Evolutionary conservation across 2,797 vertebrate genomes (phyloP), one percentile per base, ranked within the genome.

Genomic region (Alauda arvensis): DNA sequence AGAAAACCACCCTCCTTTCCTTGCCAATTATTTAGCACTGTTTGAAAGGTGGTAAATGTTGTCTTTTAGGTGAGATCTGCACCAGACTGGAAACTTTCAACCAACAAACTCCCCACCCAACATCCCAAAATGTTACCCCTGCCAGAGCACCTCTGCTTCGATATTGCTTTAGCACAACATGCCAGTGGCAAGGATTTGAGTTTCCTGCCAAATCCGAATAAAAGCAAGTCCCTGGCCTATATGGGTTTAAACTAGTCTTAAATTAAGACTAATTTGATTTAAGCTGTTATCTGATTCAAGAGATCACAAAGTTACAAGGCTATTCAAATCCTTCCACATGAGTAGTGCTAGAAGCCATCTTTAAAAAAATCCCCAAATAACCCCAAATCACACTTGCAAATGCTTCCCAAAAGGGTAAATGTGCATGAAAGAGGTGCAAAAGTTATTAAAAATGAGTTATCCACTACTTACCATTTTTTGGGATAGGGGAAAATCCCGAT

Each of bases 401-500:
- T 5, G 6, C 40, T 51, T 7, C 57, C 34, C 59, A 21, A 33
- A 79, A 68, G 43, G 40, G 40, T 34, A 77, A 83, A 71, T 14
- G 51, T 0, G 55, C n/a, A 57, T 82, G 48, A 40, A 76, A 83
- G 56, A 70, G 33, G 56, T 66, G 25, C 65, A 72, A 31, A 16
- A 25, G 14, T 46, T 42, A 70, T 45, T 76, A 31, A 57, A 63
- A 77, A n/a, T 9, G 24, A 66, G 14, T 62, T 70, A 59, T 14
- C 62, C 37, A 51, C 39, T 33, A 87, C 94, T 93, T 83, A 97
- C 98, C 97, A 45, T 93, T 94, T 96, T 97, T 98, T 3, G 97
- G 97, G 67, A 88, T 77, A 3, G 98, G 98, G 1, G 98, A 98
- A 95, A 98, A 98, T 14, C 97, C 97, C 0, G 96, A 91, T 0